A percentile compares a stretch with the other conserved stretches of the same genome.
phyloP scores from a whole-genome alignment of 1,140 invertebrate species.

The Drosophila pachea region DNA sequence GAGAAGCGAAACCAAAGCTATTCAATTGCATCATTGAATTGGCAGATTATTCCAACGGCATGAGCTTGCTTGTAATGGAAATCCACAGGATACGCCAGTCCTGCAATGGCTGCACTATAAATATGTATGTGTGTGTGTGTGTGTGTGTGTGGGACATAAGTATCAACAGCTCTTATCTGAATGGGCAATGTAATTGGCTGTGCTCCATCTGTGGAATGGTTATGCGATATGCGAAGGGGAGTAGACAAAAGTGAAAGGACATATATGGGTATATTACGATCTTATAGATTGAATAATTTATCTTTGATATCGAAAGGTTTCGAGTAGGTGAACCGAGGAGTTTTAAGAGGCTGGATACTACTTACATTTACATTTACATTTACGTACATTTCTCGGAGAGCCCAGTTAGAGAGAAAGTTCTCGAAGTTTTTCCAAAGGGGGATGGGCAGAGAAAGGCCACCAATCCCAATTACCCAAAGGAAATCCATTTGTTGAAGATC shows the following conservation, averaged over 20 bases:
- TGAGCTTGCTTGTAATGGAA: slow-evolving; percentile 17
- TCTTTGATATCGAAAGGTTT: no score
- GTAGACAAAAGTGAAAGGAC: neutral
- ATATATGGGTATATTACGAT: neutral
- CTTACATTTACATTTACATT: no score
- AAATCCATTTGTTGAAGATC: no score
- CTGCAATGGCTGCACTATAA: neutral
- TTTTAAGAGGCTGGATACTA: no score
- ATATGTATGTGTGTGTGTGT: neutral
- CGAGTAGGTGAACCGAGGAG: no score
- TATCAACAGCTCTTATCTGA: neutral
- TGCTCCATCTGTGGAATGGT: neutral
- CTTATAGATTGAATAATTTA: no score
- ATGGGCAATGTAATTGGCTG: slow-evolving; percentile 2
- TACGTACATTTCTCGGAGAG: no score
- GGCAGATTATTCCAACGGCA: slow-evolving; percentile 30
- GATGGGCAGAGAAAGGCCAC: no score
- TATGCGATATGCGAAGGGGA: neutral
- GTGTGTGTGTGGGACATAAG: neutral
- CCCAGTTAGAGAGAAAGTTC: no score
- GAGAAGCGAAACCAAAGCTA: slow-evolving; percentile 47
- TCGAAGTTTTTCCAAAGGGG: no score
- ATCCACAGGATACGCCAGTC: slow-evolving; percentile 20
- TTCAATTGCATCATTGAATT: slow-evolving; percentile 61
- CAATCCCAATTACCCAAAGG: no score